Percentiles rank a stretch among this genome's conserved stretches.
phyloP scores from a whole-genome alignment of 2,888 invertebrate genomes.

The Zygogramma bicolorata region DNA sequence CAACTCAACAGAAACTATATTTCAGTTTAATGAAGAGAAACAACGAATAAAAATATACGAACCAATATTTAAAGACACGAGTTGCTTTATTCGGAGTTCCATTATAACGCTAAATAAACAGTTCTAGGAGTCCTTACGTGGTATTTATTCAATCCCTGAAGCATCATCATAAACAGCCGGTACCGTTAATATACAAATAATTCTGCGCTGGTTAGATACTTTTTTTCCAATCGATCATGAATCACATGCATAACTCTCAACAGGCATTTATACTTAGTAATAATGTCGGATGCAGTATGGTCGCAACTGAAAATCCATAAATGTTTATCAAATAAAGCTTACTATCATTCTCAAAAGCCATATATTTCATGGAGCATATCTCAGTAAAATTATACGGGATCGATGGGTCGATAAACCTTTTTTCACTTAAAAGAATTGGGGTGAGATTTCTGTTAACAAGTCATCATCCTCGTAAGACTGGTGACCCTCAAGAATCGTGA shows the following conservation, averaged over 20 bases:
- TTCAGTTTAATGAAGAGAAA: too few relatives aligned
- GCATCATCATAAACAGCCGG: slow-evolving; percentile 2
- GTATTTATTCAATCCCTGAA: neutral
- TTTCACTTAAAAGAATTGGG: too few relatives aligned
- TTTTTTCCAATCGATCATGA: slow-evolving; percentile 17
- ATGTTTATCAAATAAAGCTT: neutral
- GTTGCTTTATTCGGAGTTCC: neutral
- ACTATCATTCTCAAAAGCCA: neutral
- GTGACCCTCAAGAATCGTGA: too few relatives aligned
- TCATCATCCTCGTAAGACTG: too few relatives aligned
- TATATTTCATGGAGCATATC: too few relatives aligned
- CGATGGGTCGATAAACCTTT: too few relatives aligned
- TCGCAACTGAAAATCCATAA: neutral
- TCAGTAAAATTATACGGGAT: too few relatives aligned
- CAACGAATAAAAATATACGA: too few relatives aligned
- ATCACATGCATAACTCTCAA: neutral
- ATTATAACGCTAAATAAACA: neutral
- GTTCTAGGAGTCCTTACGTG: neutral
- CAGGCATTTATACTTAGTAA: neutral
- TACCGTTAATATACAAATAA: slow-evolving; percentile 23
- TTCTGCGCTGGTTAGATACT: slow-evolving; percentile 13
- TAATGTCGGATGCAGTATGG: neutral
- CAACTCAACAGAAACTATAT: too few relatives aligned
- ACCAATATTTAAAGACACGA: too few relatives aligned
- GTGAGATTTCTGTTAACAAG: too few relatives aligned